Percentiles rank a stretch among this genome's conserved stretches.
phyloP scores from a whole-genome alignment of 2,113 vertebrate species.

The Xenopus laevis region DNA sequence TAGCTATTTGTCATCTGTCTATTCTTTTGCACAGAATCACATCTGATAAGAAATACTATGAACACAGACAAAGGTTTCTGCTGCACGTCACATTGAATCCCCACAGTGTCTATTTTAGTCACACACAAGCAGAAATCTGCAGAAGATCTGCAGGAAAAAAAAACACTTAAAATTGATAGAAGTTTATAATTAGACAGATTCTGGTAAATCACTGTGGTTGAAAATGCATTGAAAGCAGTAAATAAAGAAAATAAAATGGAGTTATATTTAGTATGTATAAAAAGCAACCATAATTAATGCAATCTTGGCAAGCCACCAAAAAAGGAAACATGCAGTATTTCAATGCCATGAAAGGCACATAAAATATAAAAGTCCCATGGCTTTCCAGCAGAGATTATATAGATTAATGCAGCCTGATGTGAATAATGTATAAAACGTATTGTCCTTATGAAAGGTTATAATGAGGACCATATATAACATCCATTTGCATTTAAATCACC shows the following conservation, averaged over 20 bases:
- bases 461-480: conserved; percentile 23
- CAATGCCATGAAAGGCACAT: conserved; percentile 19
- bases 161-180: conserved; percentile 23
- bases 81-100: not conserved
- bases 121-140: conserved; percentile 12
- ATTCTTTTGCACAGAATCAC: too few relatives aligned
- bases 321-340: conserved; percentile 17
- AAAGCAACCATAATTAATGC: conserved; percentile 40
- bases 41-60: too few relatives aligned
- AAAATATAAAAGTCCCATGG: conserved; percentile 13
- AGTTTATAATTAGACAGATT: conserved; percentile 41
- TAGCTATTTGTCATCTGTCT: too few relatives aligned
- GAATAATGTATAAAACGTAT: conserved; percentile 22
- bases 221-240: conserved; percentile 41
- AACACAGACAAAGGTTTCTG: not conserved
- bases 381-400: conserved; percentile 2
- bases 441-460: conserved; percentile 27
- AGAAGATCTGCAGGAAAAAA: conserved; percentile 8
- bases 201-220: conserved; percentile 31
- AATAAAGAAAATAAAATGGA: conserved; percentile 34
- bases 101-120: conserved; percentile 21
- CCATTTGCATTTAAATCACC: conserved; percentile 25
- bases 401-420: conserved; percentile 25
- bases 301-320: conserved; percentile 29
- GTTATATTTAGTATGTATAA: conserved; percentile 36